Evolutionary conservation across 37 sponge, comb jelly and placozoan species (phyloP).

Genomic region (Eunapius fragilis): DNA sequence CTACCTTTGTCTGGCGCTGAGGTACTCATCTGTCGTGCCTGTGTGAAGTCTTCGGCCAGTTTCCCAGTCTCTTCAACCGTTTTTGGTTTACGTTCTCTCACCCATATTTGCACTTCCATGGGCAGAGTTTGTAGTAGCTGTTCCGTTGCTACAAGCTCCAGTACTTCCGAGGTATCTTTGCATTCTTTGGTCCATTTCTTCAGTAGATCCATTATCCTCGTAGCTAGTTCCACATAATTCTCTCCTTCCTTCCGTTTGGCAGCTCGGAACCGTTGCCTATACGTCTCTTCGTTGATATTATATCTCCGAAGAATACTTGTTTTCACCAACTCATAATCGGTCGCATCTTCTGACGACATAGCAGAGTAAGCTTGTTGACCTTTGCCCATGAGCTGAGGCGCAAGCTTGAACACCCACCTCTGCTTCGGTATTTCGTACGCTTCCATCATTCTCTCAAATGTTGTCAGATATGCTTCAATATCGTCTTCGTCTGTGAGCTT

Average conservation of each 20-base stretch:
- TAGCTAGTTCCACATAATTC: conserved; percentile 1
- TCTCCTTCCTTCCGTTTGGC: conserved; percentile 6
- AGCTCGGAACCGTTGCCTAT: conserved; percentile 17
- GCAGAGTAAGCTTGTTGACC: conserved; percentile 44
- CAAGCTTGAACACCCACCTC: conserved; percentile 20
- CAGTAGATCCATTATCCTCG: conserved; percentile 9
- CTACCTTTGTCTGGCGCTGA: background rate
- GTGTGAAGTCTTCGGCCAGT: conserved; percentile 36
- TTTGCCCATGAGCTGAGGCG: conserved; percentile 26
- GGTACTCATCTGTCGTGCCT: background rate
- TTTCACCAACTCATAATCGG: conserved; percentile 10
- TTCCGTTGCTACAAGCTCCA: conserved; percentile 23
- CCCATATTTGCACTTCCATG: conserved; percentile 28
- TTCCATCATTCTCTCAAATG: conserved; percentile 43
- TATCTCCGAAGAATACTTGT: conserved; percentile 18
- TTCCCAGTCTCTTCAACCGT: conserved; percentile 16
- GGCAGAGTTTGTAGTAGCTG: conserved; percentile 12
- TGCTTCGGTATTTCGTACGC: conserved; percentile 8
- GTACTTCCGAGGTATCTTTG: background rate
- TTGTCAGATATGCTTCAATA: background rate
- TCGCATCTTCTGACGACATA: conserved; percentile 16
- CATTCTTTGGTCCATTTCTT: background rate
- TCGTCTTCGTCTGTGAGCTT: background rate
- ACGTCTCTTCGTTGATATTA: conserved; percentile 40
- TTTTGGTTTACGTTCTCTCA: conserved; percentile 29